phyloP scores from a whole-genome alignment of 1,140 invertebrate genomes.

The Sinella curviseta region DNA sequence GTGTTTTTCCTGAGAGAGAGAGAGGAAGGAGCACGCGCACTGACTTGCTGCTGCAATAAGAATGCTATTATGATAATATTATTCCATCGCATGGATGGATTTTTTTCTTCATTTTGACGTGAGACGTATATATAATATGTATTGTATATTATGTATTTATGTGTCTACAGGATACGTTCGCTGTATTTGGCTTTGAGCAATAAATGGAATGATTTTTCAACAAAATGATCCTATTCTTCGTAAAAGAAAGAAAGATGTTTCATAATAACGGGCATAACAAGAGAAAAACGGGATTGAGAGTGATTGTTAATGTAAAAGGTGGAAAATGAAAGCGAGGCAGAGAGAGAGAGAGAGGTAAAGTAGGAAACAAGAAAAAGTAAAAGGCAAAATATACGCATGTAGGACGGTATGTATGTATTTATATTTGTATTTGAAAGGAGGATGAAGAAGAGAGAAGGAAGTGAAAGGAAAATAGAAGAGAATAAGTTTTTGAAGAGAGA shows the following conservation, averaged over 20 bases:
- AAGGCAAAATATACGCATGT: neutral
- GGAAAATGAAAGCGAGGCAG: conserved; percentile 27
- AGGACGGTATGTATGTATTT: neutral
- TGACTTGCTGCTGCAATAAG: no score
- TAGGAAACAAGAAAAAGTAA: conserved; percentile 2
- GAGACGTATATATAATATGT: neutral
- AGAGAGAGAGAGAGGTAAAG: conserved; percentile 31
- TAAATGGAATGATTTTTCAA: neutral
- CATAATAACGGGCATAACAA: no score
- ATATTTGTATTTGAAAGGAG: conserved; percentile 39
- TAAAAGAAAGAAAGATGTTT: neutral
- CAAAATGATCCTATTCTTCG: neutral
- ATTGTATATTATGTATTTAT: neutral
- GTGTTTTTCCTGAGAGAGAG: no score
- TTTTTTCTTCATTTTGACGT: neutral
- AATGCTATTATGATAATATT: no score
- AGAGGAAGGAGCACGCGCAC: no score
- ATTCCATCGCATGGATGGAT: no score
- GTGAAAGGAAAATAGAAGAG: conserved; percentile 38
- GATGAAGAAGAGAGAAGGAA: conserved; percentile 28
- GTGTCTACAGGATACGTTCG: neutral
- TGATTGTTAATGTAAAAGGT: neutral
- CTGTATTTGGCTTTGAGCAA: neutral
- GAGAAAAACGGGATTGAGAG: neutral
- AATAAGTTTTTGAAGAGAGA: conserved; percentile 33